Base-by-base conservation (phyloP, 2,888 invertebrate genomes). In the Hydrotaea diabolus region DNA sequence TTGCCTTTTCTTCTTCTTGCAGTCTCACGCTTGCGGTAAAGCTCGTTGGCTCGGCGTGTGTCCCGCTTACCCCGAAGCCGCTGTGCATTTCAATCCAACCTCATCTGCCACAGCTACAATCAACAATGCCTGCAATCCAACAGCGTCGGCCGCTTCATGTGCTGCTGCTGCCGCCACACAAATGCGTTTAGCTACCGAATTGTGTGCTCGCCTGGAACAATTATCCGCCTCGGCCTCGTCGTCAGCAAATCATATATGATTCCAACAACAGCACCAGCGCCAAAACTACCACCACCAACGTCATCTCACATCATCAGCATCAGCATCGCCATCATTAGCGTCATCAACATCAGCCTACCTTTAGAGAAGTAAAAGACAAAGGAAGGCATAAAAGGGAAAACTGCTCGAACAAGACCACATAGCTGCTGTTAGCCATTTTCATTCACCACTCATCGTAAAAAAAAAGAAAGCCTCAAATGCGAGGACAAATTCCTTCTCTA, bases 1-100 rank as follows among this genome's bases (percentile, higher is more conserved):
- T 31, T 36, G 62, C 13, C 17, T 71, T 76, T 36, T 13, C 8
- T 76, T 74, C 11, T 72, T 66, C 71, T 91, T 94, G 79, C 93
- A 96, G 95, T 95, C 95, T 66, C 96, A 96, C 91, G 94, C 95
- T 76, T 94, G 94, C 89, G 94, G 94, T 85, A 95, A 95, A 91
- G 96, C 96, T 85, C 94, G 94, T 88, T 96, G 96, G 96, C 93
- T 94, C 89, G 96, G 96, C 66, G 94, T 94, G 86, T 96, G 96
- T 90, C 92, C 90, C 89, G 93, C 88, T 91, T 93, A 87, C 89
- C 93, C 89, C 53, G 92, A 92, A 86, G 89, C 89, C 19, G 86
- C 88, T 82, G 77, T 87, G 74, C 89, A 90, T 73, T 89, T 90
- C 64, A 88, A 89, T 82, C 75, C 87, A 71, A 71, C 77, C 36